phyloP scores from a whole-genome alignment of 1,140 invertebrate species.

The Drosophila funebris region DNA sequence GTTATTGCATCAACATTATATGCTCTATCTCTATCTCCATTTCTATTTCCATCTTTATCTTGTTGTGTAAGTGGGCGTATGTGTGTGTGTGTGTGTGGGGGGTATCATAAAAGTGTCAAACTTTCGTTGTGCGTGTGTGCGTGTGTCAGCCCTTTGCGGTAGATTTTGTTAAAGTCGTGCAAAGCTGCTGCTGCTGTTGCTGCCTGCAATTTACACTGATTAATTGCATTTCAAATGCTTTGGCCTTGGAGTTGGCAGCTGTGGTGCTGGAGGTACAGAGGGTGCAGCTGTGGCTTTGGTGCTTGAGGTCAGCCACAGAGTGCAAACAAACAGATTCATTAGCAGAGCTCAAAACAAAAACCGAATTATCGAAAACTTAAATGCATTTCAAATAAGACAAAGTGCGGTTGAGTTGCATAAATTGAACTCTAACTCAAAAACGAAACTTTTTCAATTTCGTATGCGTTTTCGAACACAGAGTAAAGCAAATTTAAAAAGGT shows the following conservation, averaged over 20 bases:
- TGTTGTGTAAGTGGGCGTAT: neutral
- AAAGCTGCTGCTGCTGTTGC: slow-evolving; percentile 44
- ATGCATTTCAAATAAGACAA: slow-evolving; percentile 37
- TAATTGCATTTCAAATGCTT: slow-evolving; percentile 78
- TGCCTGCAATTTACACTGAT: slow-evolving; percentile 60
- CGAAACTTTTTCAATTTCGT: slow-evolving; percentile 74
- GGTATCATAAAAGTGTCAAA: slow-evolving; percentile 41
- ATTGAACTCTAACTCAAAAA: slow-evolving; percentile 13
- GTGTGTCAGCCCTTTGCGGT: slow-evolving; percentile 32
- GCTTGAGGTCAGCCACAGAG: slow-evolving; percentile 29
- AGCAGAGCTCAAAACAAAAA: slow-evolving; percentile 53
- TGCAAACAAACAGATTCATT: slow-evolving; percentile 73
- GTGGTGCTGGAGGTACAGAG: neutral
- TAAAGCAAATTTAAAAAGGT: neutral
- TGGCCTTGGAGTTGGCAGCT: slow-evolving; percentile 34
- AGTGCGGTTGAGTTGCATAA: slow-evolving; percentile 19
- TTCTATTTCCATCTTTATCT: neutral
- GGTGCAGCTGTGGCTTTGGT: neutral
- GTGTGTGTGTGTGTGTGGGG: neutral
- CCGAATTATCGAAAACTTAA: slow-evolving; percentile 26
- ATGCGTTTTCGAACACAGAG: slow-evolving; percentile 34
- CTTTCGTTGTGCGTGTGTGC: slow-evolving; percentile 9
- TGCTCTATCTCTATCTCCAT: slow-evolving; percentile 18
- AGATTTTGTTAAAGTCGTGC: slow-evolving; percentile 48
- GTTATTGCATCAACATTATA: slow-evolving; percentile 78